Percentiles rank a stretch among this genome's conserved stretches.
Conservation (phyloP, 2,113 vertebrate species). For the Bucco capensis region DNA sequence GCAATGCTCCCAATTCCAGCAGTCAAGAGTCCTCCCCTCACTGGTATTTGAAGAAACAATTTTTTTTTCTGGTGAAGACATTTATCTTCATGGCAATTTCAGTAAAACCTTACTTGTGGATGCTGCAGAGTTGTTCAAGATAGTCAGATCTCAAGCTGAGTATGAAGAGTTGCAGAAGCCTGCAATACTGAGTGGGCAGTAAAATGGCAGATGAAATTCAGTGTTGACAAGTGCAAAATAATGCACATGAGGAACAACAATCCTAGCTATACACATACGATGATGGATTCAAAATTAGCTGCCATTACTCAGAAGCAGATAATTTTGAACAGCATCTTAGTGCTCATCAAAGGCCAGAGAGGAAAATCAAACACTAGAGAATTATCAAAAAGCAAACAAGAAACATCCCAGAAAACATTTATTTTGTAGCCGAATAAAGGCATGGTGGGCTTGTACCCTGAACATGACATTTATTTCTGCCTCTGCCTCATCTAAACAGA, state of each 20-base stretch:
- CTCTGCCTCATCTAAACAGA: background rate
- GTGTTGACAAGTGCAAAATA: constrained; percentile 24
- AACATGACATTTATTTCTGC: background rate
- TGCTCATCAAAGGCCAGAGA: background rate
- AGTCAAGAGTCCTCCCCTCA: constrained; percentile 2
- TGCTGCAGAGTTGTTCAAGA: background rate
- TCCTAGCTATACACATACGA: background rate
- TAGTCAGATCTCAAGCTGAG: constrained; percentile 18
- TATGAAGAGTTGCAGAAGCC: background rate
- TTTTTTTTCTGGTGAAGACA: background rate
- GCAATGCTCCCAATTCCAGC: background rate
- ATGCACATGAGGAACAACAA: background rate
- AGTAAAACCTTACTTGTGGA: constrained; percentile 23
- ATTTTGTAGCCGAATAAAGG: background rate
- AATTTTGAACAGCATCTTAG: background rate
- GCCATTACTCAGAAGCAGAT: background rate
- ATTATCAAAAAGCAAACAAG: background rate
- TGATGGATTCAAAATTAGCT: background rate
- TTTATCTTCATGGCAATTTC: constrained; percentile 13
- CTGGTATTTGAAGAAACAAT: constrained; percentile 39
- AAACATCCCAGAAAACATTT: background rate
- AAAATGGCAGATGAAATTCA: constrained; percentile 34
- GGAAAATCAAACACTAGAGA: background rate
- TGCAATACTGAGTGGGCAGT: background rate
- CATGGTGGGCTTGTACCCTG: background rate